These are phyloP conservation scores for Sarcophaga carnaria DNA, from an alignment of 2,888 invertebrate species.

Conservation along the genomic window DNA sequence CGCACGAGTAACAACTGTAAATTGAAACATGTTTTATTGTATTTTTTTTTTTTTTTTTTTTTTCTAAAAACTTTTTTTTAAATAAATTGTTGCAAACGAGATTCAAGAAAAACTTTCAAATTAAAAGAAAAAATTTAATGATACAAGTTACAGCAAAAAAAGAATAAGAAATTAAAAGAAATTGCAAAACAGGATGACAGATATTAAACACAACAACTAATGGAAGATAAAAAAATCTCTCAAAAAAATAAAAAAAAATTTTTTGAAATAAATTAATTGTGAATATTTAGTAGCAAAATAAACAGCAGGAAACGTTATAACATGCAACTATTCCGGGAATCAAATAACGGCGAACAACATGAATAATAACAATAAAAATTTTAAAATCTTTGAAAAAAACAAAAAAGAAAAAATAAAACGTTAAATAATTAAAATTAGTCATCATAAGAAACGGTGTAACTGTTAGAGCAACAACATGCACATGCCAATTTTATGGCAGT, in stretches of 20 bases:
- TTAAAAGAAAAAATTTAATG: not conserved
- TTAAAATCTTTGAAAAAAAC: not conserved
- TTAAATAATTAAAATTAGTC: not conserved
- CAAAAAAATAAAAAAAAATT: not conserved
- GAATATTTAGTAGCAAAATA: too few relatives aligned
- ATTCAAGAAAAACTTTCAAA: conserved; percentile 52
- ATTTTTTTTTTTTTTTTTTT: not conserved
- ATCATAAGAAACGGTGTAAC: not conserved
- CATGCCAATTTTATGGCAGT: too few relatives aligned
- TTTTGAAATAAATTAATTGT: too few relatives aligned
- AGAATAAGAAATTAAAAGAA: not conserved
- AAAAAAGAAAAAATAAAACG: too few relatives aligned
- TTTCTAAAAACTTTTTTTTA: not conserved
- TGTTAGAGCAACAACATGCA: too few relatives aligned
- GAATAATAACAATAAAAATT: not conserved
- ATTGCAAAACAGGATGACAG: conserved; percentile 40
- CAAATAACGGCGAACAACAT: not conserved
- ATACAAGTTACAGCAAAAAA: not conserved
- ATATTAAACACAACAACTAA: not conserved
- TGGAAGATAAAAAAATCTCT: not conserved
- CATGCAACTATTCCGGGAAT: not conserved
- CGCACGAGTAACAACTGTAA: conserved; percentile 51
- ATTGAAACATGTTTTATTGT: conserved; percentile 61
- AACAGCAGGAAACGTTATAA: too few relatives aligned
- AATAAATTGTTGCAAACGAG: conserved; percentile 43